A percentile compares a stretch with the other conserved stretches of the same genome.
Conservation (phyloP, 1,140 invertebrate species). For the Sinonovacula constricta region DNA sequence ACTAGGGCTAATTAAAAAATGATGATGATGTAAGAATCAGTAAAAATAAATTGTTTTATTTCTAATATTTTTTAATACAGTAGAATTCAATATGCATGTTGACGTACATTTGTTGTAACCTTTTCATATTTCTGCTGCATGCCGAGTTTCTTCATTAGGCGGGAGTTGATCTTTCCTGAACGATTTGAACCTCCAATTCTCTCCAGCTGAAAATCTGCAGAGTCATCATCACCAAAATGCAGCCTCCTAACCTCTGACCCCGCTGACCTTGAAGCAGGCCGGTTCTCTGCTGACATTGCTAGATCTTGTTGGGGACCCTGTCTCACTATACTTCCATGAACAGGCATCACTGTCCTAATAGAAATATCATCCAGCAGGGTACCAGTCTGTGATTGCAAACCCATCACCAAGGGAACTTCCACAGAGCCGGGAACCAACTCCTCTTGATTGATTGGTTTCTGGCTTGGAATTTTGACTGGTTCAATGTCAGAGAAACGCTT, state of each 20-base stretch:
- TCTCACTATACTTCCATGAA: neutral
- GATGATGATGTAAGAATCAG: too few species aligned
- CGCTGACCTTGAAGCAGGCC: neutral
- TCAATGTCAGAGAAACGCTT: neutral
- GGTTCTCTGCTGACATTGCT: neutral
- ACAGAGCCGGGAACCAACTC: neutral
- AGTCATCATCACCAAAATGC: constrained; percentile 24
- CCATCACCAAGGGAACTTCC: neutral
- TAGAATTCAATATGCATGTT: too few species aligned
- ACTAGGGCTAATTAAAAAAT: too few species aligned
- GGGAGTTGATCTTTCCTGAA: constrained; percentile 30
- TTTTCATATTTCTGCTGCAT: constrained; percentile 35
- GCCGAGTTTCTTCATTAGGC: constrained; percentile 36
- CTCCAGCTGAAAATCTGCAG: constrained; percentile 29
- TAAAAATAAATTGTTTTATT: too few species aligned
- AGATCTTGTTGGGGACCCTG: neutral
- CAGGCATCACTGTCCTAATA: neutral
- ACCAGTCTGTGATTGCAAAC: constrained; percentile 27
- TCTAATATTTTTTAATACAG: too few species aligned
- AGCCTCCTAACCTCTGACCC: constrained; percentile 22
- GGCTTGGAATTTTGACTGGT: too few species aligned
- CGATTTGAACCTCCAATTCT: constrained; percentile 21
- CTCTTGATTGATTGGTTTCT: neutral
- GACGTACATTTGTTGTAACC: too few species aligned
- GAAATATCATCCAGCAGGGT: constrained; percentile 19